Conservation (phyloP, 2,113 vertebrate species). For the Oryzias javanicus region DNA sequence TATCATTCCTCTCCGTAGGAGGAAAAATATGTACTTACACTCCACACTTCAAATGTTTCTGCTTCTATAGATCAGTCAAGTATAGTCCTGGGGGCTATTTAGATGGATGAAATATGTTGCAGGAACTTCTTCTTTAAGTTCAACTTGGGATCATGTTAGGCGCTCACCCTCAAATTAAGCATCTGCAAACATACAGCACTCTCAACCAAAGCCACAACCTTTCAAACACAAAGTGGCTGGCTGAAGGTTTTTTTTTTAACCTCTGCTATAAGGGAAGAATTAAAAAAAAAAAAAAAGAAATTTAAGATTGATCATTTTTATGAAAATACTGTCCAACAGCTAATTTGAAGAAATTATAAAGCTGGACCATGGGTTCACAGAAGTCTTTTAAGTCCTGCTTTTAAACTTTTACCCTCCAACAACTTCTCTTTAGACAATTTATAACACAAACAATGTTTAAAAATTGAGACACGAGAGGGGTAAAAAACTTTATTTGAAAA, state of each 20-base stretch:
- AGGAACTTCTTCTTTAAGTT: conserved; percentile 39
- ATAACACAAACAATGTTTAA: too few species aligned
- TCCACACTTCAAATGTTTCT: conserved; percentile 9
- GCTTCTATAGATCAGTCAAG: conserved; percentile 8
- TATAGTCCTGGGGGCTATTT: conserved; percentile 9
- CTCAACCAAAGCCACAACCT: conserved; percentile 48
- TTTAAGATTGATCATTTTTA: background rate
- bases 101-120: background rate
- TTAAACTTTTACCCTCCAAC: too few species aligned
- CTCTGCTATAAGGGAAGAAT: conserved; percentile 21
- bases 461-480: too few species aligned
- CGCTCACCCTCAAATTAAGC: conserved; percentile 41
- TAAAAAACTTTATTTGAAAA: too few species aligned
- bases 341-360: too few species aligned
- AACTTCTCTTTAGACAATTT: too few species aligned
- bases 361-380: too few species aligned
- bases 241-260: conserved; percentile 23
- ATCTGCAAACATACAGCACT: conserved; percentile 55
- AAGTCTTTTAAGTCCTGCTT: too few species aligned
- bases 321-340: background rate
- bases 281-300: conserved; percentile 14
- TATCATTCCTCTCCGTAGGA: conserved; percentile 11
- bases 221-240: conserved; percentile 42
- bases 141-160: conserved; percentile 42
- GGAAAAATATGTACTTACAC: background rate